Evolutionary conservation across 23 tunicate species (phyloP).

Genomic region (Halocynthia aurantium): DNA sequence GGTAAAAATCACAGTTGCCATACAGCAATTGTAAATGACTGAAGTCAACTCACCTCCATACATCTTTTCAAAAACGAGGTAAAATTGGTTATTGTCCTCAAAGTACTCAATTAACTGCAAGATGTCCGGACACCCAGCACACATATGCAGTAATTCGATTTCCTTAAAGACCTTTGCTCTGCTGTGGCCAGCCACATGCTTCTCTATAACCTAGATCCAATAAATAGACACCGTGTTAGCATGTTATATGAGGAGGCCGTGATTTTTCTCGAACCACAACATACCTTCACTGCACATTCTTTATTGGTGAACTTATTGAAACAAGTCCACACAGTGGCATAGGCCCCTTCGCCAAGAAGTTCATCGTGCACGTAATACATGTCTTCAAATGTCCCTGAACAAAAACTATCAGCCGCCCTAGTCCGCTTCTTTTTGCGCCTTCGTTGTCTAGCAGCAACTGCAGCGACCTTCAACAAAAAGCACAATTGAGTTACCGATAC

Average conservation of each 20-base stretch:
- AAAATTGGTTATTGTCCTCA: conserved; percentile 82
- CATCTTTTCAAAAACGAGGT: conserved; percentile 99
- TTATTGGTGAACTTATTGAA: conserved; percentile 76
- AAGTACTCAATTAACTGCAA: conserved; percentile 95
- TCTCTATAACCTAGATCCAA: conserved; percentile 70
- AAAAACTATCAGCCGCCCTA: conserved; percentile 88
- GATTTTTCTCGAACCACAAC: conserved; percentile 1
- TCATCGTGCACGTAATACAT: conserved; percentile 67
- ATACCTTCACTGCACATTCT: conserved; percentile 98
- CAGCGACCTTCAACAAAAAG: conserved; percentile 37
- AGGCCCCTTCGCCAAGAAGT: conserved; percentile 96
- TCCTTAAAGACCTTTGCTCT: conserved; percentile 89
- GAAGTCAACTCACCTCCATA: conserved; percentile 81
- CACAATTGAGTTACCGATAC: too few species aligned
- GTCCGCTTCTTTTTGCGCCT: conserved; percentile 88
- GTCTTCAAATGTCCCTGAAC: conserved; percentile 91
- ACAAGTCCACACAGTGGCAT: conserved; percentile 97
- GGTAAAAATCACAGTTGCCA: background rate
- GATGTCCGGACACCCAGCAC: conserved; percentile 74
- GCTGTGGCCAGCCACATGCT: conserved; percentile 92
- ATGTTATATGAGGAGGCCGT: background rate
- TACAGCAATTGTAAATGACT: too few species aligned
- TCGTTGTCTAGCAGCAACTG: conserved; percentile 79
- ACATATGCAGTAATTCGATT: conserved; percentile 92
- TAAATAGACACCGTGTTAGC: background rate